These are phyloP conservation scores for Drosophila sp. DNA, from an alignment of 1,140 invertebrate species.

Conservation along the genomic window DNA sequence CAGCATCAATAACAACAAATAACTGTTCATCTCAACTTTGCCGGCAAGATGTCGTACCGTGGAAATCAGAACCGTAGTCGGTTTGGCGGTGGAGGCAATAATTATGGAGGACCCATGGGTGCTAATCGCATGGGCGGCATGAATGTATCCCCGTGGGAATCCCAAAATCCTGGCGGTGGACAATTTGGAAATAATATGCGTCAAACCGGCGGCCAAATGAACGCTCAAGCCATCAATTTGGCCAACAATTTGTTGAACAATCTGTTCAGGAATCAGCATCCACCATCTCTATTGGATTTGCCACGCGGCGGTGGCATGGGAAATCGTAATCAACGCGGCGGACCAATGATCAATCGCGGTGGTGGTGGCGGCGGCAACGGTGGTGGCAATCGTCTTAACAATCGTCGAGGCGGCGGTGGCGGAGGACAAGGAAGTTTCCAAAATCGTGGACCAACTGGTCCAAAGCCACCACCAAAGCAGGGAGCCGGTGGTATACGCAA, in stretches of 20 bases:
- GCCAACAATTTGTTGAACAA: constrained; percentile 85
- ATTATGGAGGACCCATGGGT: constrained; percentile 75
- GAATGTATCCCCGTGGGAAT: constrained; percentile 81
- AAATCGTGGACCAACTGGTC: constrained; percentile 77
- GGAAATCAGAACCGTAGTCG: constrained; percentile 80
- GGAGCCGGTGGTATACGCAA: constrained; percentile 82
- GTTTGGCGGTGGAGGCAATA: constrained; percentile 68
- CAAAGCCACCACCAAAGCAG: constrained; percentile 79
- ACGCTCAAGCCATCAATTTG: constrained; percentile 84
- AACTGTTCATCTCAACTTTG: constrained; percentile 19
- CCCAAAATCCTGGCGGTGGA: constrained; percentile 70
- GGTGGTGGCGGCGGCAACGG: constrained; percentile 42
- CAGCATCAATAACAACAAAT: constrained; percentile 21
- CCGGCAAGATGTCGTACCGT: constrained; percentile 72
- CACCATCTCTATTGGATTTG: constrained; percentile 85
- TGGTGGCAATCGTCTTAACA: constrained; percentile 82
- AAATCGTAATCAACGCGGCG: constrained; percentile 77
- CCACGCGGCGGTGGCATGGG: constrained; percentile 84
- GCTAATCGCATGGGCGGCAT: constrained; percentile 74
- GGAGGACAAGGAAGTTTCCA: constrained; percentile 79
- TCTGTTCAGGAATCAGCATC: constrained; percentile 84
- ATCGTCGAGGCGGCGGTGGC: constrained; percentile 74
- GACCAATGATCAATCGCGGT: constrained; percentile 82
- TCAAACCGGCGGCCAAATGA: constrained; percentile 81
- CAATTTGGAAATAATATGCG: constrained; percentile 77